phyloP scores from a whole-genome alignment of 1,140 invertebrate species.

The Trachymyrmex septentrionalis region DNA sequence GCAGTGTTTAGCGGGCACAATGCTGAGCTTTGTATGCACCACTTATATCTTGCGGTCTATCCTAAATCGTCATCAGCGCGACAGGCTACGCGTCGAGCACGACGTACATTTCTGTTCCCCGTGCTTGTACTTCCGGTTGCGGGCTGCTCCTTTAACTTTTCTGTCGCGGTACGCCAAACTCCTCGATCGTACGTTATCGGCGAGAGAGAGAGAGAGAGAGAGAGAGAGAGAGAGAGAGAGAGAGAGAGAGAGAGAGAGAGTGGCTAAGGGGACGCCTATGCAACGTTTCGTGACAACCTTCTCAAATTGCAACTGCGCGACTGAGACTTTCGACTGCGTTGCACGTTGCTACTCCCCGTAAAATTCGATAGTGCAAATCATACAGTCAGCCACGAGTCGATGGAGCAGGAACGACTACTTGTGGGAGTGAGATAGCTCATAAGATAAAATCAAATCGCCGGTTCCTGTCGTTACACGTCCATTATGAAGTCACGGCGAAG shows the following conservation, averaged over 20 bases:
- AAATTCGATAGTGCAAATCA: constrained; percentile 47
- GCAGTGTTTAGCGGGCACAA: constrained; percentile 52
- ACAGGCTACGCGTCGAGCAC: background rate
- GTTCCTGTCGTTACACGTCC: constrained; percentile 31
- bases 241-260: background rate
- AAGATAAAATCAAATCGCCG: constrained; percentile 55
- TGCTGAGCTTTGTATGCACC: constrained; percentile 56
- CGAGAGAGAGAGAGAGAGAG: background rate
- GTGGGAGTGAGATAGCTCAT: constrained; percentile 17
- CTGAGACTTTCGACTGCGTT: constrained; percentile 37
- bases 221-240: background rate
- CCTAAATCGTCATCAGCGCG: constrained; percentile 49
- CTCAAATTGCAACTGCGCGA: constrained; percentile 56
- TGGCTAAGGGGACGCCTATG: constrained; percentile 32
- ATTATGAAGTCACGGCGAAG: constrained; percentile 28
- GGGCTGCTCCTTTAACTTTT: background rate
- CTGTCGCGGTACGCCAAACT: background rate
- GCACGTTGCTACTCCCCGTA: constrained; percentile 15
- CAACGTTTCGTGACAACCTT: constrained; percentile 59
- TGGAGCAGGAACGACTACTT: constrained; percentile 1
- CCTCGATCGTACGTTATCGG: constrained; percentile 2
- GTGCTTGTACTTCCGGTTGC: background rate
- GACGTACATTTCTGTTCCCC: background rate
- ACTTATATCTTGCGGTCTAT: constrained; percentile 27
- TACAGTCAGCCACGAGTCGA: constrained; percentile 13